A percentile compares a stretch with the other conserved stretches of the same genome.
phyloP scores from a whole-genome alignment of 2,797 vertebrate genomes.

The Cyprinella venusta region DNA sequence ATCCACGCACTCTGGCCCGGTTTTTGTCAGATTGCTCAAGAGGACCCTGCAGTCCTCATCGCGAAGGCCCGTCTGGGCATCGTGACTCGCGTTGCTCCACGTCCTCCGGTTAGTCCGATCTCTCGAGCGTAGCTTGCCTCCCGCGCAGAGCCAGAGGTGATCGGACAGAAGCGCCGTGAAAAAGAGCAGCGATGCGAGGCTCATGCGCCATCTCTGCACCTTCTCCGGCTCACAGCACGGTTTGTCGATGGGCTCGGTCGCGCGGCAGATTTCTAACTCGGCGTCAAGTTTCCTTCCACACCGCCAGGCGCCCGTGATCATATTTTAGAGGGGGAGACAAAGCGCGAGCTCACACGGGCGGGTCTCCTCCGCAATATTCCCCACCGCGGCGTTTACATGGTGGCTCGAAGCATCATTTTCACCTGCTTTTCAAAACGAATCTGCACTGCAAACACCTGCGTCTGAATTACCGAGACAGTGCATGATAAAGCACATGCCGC shows the following conservation, averaged over 20 bases:
- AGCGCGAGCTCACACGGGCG: conserved; percentile 59
- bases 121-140: conserved; percentile 73
- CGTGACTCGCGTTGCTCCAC: conserved; percentile 59
- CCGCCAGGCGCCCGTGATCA: conserved; percentile 85
- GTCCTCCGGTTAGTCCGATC: conserved; percentile 57
- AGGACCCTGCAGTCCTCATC: conserved; percentile 72
- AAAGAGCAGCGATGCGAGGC: conserved; percentile 82
- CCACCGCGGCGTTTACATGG: conserved; percentile 67
- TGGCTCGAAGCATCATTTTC: conserved; percentile 66
- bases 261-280: conserved; percentile 78
- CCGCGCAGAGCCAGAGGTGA: conserved; percentile 82
- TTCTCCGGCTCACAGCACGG: conserved; percentile 80
- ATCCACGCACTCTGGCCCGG: conserved; percentile 64
- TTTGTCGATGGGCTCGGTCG: conserved; percentile 75
- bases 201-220: conserved; percentile 85
- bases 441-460: conserved; percentile 58
- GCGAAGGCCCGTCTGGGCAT: conserved; percentile 52
- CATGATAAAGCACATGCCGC: conserved; percentile 63
- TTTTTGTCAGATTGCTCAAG: conserved; percentile 76
- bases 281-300: conserved; percentile 79
- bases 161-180: conserved; percentile 83
- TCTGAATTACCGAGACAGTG: conserved; percentile 58
- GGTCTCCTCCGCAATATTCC: conserved; percentile 65
- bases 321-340: conserved; percentile 75
- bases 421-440: conserved; percentile 54